A percentile compares a stretch with the other conserved stretches of the same genome.
Conservation (phyloP, 2,797 vertebrate species). For the Enteromius viviparus region DNA sequence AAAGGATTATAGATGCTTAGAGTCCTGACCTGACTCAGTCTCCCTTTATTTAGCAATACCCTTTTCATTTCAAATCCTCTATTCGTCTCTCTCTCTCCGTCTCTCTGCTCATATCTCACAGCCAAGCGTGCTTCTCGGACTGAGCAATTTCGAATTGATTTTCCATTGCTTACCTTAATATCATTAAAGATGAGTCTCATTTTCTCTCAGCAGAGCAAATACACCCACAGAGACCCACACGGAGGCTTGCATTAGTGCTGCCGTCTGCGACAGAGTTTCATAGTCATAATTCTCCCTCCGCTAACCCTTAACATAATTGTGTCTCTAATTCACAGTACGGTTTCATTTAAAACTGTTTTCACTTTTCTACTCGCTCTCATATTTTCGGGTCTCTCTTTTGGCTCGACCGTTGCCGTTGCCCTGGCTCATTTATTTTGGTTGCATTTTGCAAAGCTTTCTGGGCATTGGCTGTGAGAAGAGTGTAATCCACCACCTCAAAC, state of each 20-base stretch:
- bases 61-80: slow-evolving; percentile 40
- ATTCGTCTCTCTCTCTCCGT: slow-evolving; percentile 5
- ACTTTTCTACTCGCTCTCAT: slow-evolving; percentile 20
- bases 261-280: slow-evolving; percentile 21
- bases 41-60: slow-evolving; percentile 52
- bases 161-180: slow-evolving; percentile 47
- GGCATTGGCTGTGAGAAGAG: slow-evolving; percentile 16
- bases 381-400: slow-evolving; percentile 18
- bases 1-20: slow-evolving; percentile 58
- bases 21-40: slow-evolving; percentile 50
- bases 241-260: slow-evolving; percentile 5
- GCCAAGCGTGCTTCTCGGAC: slow-evolving; percentile 2
- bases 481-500: slow-evolving; percentile 48
- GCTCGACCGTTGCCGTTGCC: not conserved
- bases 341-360: slow-evolving; percentile 43
- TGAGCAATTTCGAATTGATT: slow-evolving; percentile 43
- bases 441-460: slow-evolving; percentile 15
- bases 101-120: slow-evolving; percentile 21
- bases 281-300: slow-evolving; percentile 29
- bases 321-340: slow-evolving; percentile 41
- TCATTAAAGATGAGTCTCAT: slow-evolving; percentile 46
- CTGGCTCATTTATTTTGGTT: slow-evolving; percentile 22
- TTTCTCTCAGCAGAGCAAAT: slow-evolving; percentile 38
- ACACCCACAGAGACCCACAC: slow-evolving; percentile 41
- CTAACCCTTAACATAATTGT: slow-evolving; percentile 43